These are phyloP conservation scores for Bufo gargarizans DNA, from an alignment of 2,113 vertebrate species.

Conservation along the genomic window DNA sequence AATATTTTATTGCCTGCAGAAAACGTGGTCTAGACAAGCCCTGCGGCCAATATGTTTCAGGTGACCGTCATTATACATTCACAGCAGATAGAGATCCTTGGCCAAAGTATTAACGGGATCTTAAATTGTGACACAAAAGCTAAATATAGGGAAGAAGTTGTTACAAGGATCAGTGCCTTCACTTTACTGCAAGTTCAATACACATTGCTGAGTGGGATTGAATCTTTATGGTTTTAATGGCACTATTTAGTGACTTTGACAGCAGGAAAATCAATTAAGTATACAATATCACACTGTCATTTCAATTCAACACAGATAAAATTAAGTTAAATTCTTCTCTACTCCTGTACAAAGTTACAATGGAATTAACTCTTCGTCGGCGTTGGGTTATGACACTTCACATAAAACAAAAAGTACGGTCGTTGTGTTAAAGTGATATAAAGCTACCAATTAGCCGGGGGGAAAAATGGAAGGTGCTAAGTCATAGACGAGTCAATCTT, in stretches of 20 bases:
- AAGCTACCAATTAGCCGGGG: neutral
- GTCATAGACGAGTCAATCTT: neutral
- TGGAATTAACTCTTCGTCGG: conserved; percentile 8
- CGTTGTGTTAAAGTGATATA: neutral
- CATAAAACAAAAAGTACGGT: conserved; percentile 4
- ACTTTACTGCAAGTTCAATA: conserved; percentile 59
- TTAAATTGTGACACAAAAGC: conserved; percentile 56
- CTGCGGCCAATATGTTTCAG: neutral
- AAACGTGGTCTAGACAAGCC: neutral
- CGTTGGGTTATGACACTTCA: neutral
- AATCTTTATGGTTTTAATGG: conserved; percentile 56
- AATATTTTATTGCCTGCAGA: neutral
- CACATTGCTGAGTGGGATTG: conserved; percentile 57
- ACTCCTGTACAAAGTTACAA: conserved; percentile 25
- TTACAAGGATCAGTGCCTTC: conserved; percentile 54
- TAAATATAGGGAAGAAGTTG: conserved; percentile 51
- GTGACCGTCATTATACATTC: conserved; percentile 44
- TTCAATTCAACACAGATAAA: conserved; percentile 55
- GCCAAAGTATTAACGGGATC: conserved; percentile 37
- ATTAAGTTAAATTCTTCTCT: conserved; percentile 48
- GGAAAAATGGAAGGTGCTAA: neutral
- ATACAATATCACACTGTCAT: conserved; percentile 59
- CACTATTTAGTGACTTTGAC: conserved; percentile 58
- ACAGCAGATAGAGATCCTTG: neutral
- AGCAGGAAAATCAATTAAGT: conserved; percentile 59